Evolutionary conservation across 2,113 vertebrate genomes (phyloP), one percentile per base, ranked within the genome.

Genomic region (Budorcas taxicolor): DNA sequence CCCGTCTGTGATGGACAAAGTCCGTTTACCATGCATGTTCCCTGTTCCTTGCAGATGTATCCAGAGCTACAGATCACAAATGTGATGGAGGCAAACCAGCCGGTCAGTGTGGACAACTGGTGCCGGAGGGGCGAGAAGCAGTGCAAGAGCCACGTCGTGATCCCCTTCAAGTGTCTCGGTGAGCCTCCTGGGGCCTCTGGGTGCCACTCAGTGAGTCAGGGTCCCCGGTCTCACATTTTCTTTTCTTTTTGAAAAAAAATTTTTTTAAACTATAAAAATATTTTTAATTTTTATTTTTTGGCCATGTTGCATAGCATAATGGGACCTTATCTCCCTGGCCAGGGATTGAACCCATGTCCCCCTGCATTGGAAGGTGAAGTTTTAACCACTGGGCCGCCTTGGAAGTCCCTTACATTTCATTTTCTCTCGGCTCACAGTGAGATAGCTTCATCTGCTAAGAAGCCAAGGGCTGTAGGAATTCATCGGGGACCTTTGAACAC

Each of bases 131-230:
- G 99, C 95, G 99, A 99, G 99, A 99, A 99, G 74, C 99, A 99
- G 96, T 99, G 99, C 99, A 99, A 99, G 97, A 99, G 99, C 98
- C 99, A 99, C 80, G 98, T 99, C 0, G 99, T 99, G 2, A 99
- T 99, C 97, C 99, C 99, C 67, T 99, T 99, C 98, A 99, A 99
- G 98, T 99, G 99, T 98, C 98, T 99, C 95, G 99, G 99, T 99
- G 98, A 99, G 99, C 97, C 36, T 14, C 47, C 31, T 15, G 31
- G 29, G 5, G 40, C 12, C 25, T 81, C 74, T 27, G 40, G 76
- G 29, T 64, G 29, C 53, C 36, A 43, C 80, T 88, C n/a, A 23
- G 45, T 16, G 64, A 83, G 19, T 29, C 5, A 43, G 36, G 11
- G 31, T 16, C 29, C 27, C 55, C 5, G 0, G 60, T 81, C 45